Evolutionary conservation across 2,113 vertebrate species (phyloP).

Genomic region (Picathartes gymnocephalus): DNA sequence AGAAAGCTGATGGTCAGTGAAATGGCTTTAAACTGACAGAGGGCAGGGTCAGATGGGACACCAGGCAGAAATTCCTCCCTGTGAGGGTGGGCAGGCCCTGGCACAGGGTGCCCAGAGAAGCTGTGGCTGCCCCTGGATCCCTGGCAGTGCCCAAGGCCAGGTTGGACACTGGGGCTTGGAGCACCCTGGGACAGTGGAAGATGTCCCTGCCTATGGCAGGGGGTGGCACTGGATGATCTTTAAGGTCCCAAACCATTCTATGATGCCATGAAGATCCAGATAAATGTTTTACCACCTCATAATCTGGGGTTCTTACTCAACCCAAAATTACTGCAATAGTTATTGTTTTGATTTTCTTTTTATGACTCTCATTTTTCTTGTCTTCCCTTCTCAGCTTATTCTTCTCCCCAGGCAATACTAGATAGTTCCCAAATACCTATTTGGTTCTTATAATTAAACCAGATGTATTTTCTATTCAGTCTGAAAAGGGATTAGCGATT

Average conservation of each 20-base stretch:
- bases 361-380: neutral
- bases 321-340: neutral
- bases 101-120: neutral
- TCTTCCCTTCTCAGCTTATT: neutral
- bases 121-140: neutral
- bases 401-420: neutral
- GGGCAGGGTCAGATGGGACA: neutral
- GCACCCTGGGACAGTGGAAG: neutral
- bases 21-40: neutral
- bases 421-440: neutral
- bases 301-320: neutral
- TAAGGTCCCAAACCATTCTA: neutral
- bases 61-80: neutral
- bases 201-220: neutral
- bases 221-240: neutral
- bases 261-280: neutral
- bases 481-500: neutral
- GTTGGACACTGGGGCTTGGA: neutral
- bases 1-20: neutral
- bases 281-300: neutral
- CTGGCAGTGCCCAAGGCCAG: neutral
- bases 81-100: fast-evolving
- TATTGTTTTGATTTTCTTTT: neutral
- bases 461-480: neutral
- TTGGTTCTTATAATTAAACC: conserved; percentile 20